phyloP scores from a whole-genome alignment of 2,113 vertebrate genomes.

The Ailuropoda melanoleuca region DNA sequence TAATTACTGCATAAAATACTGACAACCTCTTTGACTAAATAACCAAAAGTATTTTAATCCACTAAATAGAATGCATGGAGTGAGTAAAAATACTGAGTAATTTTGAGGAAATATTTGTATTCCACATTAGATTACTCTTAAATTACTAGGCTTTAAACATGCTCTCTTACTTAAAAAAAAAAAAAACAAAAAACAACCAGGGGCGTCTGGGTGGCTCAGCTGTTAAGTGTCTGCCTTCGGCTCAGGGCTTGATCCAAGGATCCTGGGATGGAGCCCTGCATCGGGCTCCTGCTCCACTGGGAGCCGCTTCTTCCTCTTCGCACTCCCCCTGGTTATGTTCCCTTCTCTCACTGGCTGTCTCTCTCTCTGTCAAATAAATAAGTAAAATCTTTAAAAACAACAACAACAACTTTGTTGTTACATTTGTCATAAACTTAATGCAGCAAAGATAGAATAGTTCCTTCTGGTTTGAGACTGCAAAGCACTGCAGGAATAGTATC shows the following conservation, averaged over 20 bases:
- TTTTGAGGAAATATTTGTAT: not conserved
- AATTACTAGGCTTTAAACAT: not conserved
- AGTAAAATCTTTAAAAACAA: not conserved
- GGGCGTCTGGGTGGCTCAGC: no score
- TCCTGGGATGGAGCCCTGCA: no score
- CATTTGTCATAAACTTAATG: not conserved
- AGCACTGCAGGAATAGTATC: not conserved
- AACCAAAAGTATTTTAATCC: not conserved
- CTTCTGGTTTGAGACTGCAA: not conserved
- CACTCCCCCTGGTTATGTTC: no score
- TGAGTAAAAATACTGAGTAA: not conserved
- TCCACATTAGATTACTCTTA: constrained; percentile 2
- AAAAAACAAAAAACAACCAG: not conserved
- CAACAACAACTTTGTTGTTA: not conserved
- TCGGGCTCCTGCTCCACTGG: no score
- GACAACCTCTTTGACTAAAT: not conserved
- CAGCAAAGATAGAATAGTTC: not conserved
- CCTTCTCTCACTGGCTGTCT: no score
- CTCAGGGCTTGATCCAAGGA: no score
- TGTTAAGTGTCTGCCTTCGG: no score
- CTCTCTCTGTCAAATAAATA: no score
- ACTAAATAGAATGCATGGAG: not conserved
- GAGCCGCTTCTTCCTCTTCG: no score
- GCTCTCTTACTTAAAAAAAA: not conserved
- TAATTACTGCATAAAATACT: not conserved